Conservation (phyloP, 2,797 vertebrate species). For the Sebastes vulpes region DNA sequence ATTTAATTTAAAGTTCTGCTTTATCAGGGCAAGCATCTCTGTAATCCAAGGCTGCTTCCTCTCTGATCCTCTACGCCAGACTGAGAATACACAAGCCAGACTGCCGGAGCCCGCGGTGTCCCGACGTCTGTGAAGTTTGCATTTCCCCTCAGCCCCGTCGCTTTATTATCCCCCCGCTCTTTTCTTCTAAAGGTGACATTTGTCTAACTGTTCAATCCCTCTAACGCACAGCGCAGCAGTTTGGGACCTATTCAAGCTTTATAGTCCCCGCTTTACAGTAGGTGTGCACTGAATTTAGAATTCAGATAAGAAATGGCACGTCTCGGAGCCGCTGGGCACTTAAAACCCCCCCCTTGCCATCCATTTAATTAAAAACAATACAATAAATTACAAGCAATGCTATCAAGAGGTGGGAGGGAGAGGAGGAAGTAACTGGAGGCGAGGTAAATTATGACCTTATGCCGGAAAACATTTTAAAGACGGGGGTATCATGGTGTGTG, state of each 20-base stretch:
- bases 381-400: conserved; percentile 82
- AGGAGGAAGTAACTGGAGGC: conserved; percentile 58
- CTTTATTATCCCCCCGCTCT: conserved; percentile 43
- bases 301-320: conserved; percentile 75
- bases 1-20: conserved; percentile 58
- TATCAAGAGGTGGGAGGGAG: conserved; percentile 60
- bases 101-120: conserved; percentile 13
- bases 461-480: conserved; percentile 67
- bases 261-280: conserved; percentile 58
- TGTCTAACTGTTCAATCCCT: conserved; percentile 67
- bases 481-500: conserved; percentile 31
- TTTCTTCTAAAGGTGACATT: conserved; percentile 68
- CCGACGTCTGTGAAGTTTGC: conserved; percentile 38
- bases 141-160: conserved; percentile 16
- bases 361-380: conserved; percentile 87
- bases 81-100: conserved; percentile 36
- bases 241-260: conserved; percentile 71
- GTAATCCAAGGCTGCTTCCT: conserved; percentile 59
- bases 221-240: conserved; percentile 53
- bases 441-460: conserved; percentile 81
- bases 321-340: conserved; percentile 73
- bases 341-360: conserved; percentile 69
- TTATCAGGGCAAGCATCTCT: conserved; percentile 54
- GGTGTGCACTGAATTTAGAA: conserved; percentile 66
- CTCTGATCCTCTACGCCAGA: conserved; percentile 56